Evolutionary conservation across 1,140 invertebrate species (phyloP).

Genomic region (Aphaenogaster rudis): DNA sequence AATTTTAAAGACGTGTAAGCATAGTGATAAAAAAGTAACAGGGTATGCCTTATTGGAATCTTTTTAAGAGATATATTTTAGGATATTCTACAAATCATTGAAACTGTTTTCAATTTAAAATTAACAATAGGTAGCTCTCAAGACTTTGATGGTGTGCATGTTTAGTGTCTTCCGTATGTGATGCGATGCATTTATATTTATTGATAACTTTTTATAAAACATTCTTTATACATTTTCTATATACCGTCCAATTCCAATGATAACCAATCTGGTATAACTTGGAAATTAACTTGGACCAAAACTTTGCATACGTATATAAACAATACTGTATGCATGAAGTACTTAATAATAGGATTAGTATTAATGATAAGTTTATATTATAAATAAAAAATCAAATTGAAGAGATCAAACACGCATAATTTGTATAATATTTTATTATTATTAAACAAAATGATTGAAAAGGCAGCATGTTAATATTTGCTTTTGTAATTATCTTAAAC

Average conservation of each 20-base stretch:
- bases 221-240: conserved; percentile 39
- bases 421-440: conserved; percentile 69
- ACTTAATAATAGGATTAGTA: conserved; percentile 29
- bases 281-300: conserved; percentile 35
- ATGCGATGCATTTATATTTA: conserved; percentile 50
- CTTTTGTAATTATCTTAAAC: conserved; percentile 65
- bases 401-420: conserved; percentile 46
- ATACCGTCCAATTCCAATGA: conserved; percentile 26
- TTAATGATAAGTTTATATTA: not conserved
- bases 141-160: conserved; percentile 47
- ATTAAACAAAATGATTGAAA: conserved; percentile 67
- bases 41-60: conserved; percentile 18
- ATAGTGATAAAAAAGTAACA: conserved; percentile 22
- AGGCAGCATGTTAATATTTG: conserved; percentile 62
- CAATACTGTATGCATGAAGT: not conserved
- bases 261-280: conserved; percentile 11
- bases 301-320: not conserved
- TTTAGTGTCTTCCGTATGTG: conserved; percentile 28
- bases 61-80: conserved; percentile 28
- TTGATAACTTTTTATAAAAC: conserved; percentile 42
- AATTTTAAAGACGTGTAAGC: not conserved
- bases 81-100: conserved; percentile 40
- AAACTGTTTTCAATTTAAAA: conserved; percentile 29
- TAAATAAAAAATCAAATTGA: conserved; percentile 33
- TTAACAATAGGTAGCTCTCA: not conserved